These are phyloP conservation scores for Leptinotarsa texana DNA, from an alignment of 1,140 invertebrate genomes.

Conservation along the genomic window DNA sequence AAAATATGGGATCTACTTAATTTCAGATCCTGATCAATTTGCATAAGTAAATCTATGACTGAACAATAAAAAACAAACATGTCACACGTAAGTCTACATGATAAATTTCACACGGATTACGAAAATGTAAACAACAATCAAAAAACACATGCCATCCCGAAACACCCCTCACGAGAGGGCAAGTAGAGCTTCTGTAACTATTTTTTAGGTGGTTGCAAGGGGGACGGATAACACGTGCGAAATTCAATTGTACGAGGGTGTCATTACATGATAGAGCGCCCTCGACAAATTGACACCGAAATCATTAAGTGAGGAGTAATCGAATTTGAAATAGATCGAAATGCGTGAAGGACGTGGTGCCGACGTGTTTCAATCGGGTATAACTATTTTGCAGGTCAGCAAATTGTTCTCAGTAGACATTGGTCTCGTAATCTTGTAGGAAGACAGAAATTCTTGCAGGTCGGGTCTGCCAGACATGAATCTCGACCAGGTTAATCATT, in stretches of 20 bases:
- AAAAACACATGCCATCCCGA: constrained; percentile 17
- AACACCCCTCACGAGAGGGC: constrained; percentile 1
- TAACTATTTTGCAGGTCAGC: no score
- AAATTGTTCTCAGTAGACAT: no score
- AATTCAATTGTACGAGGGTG: constrained; percentile 50
- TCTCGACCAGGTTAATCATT: no score
- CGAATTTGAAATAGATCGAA: constrained; percentile 24
- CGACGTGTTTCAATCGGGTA: neutral
- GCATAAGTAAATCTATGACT: neutral
- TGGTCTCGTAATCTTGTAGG: no score
- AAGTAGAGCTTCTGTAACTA: neutral
- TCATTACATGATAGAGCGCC: constrained; percentile 39
- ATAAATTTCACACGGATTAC: constrained; percentile 23
- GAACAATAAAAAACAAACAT: constrained; percentile 8
- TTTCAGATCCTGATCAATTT: neutral
- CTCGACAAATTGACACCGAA: constrained; percentile 17
- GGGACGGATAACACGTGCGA: constrained; percentile 35
- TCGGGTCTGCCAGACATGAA: no score
- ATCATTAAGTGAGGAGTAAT: constrained; percentile 27
- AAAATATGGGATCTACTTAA: no score
- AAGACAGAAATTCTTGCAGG: no score
- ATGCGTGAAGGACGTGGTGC: neutral
- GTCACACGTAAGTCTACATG: constrained; percentile 17
- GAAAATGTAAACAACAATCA: constrained; percentile 25
- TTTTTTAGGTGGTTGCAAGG: constrained; percentile 24